Percentiles rank a stretch among this genome's conserved stretches.
Conservation (phyloP, 1,140 invertebrate genomes). For the Notospermus geniculatus region DNA sequence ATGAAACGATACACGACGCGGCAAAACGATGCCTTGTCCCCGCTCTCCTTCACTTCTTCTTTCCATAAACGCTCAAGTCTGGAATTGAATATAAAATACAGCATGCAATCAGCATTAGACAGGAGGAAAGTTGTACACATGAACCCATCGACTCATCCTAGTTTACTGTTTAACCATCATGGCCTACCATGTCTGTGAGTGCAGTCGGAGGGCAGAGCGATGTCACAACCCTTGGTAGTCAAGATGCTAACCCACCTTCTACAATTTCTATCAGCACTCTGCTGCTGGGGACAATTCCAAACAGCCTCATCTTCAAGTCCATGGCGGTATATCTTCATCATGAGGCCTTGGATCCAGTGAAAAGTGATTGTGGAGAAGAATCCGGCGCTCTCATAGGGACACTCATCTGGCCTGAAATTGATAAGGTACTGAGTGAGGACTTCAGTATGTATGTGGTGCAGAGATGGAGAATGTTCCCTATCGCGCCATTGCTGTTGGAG, state of each 20-base stretch:
- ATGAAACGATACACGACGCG: conserved; percentile 62
- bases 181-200: background rate
- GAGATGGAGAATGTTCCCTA: no score
- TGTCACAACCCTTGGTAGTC: no score
- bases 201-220: background rate
- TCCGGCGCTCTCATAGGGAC: conserved; percentile 59
- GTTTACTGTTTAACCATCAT: background rate
- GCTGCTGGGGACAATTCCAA: conserved; percentile 58
- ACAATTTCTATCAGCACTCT: conserved; percentile 56
- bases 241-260: conserved; percentile 28
- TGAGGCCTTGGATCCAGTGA: conserved; percentile 63
- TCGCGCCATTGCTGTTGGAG: no score
- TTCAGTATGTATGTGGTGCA: no score
- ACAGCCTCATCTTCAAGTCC: conserved; percentile 56
- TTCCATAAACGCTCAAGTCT: conserved; percentile 53
- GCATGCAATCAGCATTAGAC: background rate
- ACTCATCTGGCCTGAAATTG: conserved; percentile 34
- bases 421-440: no score
- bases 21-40: conserved; percentile 56
- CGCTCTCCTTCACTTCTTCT: conserved; percentile 45
- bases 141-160: background rate
- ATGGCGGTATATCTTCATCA: conserved; percentile 61
- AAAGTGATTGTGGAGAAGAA: conserved; percentile 62
- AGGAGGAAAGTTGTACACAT: background rate
- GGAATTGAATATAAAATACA: conserved; percentile 27